These are phyloP conservation scores for Conops quadrifasciatus DNA, from an alignment of 2,888 invertebrate species.

Conservation along the genomic window DNA sequence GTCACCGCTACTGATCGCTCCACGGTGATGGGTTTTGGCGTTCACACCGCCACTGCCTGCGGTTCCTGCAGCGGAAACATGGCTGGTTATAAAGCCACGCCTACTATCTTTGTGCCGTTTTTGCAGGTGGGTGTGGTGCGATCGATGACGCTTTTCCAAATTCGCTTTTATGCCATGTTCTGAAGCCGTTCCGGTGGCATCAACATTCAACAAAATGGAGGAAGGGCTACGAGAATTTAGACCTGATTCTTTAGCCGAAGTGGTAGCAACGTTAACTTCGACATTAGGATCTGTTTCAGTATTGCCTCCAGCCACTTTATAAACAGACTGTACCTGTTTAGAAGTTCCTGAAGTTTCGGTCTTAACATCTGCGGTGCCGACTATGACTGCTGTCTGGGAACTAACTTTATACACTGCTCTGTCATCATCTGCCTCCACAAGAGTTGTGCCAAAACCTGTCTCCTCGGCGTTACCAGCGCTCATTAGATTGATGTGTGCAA, in stretches of 20 bases:
- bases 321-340: too few species aligned
- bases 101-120: neutral
- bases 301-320: too few species aligned
- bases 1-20: too few species aligned
- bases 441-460: neutral
- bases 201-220: conserved; percentile 9
- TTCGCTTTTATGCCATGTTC: conserved; percentile 23
- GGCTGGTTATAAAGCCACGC: neutral
- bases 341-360: neutral
- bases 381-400: neutral
- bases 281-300: too few species aligned
- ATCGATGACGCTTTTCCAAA: conserved; percentile 9
- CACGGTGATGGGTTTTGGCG: neutral
- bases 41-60: too few species aligned
- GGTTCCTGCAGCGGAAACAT: neutral
- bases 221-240: too few species aligned
- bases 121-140: neutral
- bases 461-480: neutral
- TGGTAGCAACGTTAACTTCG: conserved; percentile 11
- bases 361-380: neutral
- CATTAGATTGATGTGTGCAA: too few species aligned
- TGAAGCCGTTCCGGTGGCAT: conserved; percentile 27
- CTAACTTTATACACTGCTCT: neutral
- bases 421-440: neutral
- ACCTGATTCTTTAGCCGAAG: neutral